Evolutionary conservation across 2,888 invertebrate genomes (phyloP).

Genomic region (Loripinus fragilis): DNA sequence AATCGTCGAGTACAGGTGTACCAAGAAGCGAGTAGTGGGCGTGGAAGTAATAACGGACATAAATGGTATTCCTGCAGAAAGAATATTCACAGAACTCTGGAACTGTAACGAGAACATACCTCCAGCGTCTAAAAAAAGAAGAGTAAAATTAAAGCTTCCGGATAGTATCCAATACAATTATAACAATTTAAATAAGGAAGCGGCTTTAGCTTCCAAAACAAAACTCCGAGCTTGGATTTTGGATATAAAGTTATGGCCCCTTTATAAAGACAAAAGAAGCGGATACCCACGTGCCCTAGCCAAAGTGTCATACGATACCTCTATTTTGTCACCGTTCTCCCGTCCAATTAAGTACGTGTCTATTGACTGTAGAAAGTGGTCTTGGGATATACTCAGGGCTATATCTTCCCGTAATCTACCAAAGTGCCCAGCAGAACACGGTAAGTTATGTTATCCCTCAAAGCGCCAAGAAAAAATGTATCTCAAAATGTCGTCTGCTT

Average conservation of each 20-base stretch:
- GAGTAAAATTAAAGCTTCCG: constrained; percentile 57
- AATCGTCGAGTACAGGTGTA: constrained; percentile 63
- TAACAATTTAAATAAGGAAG: constrained; percentile 63
- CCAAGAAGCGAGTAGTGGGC: constrained; percentile 55
- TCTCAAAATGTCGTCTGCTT: no score
- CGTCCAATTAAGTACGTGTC: constrained; percentile 58
- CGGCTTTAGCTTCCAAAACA: constrained; percentile 43
- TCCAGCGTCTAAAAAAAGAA: constrained; percentile 27
- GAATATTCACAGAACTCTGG: constrained; percentile 63
- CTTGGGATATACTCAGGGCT: constrained; percentile 48
- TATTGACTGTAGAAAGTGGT: constrained; percentile 64
- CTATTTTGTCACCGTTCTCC: constrained; percentile 66
- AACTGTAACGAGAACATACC: constrained; percentile 47
- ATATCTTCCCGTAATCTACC: constrained; percentile 49
- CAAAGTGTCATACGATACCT: constrained; percentile 59
- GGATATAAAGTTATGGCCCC: constrained; percentile 57
- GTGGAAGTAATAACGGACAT: constrained; percentile 58
- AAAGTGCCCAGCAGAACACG: constrained; percentile 62
- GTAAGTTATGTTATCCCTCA: constrained; percentile 36
- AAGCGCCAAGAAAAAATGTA: no score
- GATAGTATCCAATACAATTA: constrained; percentile 64
- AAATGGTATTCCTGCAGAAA: constrained; percentile 25
- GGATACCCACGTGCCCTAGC: constrained; percentile 58
- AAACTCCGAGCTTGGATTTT: constrained; percentile 72
- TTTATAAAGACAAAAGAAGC: constrained; percentile 34